Conservation (phyloP, 2,888 invertebrate genomes). For the Trissoscelio sp. region DNA sequence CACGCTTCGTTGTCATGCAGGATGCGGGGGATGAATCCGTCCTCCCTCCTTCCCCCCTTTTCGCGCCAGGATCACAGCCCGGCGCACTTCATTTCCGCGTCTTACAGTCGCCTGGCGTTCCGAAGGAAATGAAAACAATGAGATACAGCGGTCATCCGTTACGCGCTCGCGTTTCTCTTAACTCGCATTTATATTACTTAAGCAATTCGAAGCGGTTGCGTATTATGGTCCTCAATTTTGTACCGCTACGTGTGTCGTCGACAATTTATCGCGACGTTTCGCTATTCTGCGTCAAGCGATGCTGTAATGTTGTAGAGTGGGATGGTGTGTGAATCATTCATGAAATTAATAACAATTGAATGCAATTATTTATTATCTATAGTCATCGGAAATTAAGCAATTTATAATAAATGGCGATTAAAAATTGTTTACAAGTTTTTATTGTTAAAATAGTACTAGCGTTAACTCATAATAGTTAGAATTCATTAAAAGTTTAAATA, state of each 20-base stretch:
- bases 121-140: slow-evolving; percentile 84
- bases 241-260: slow-evolving; percentile 54
- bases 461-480: too few relatives aligned
- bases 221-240: slow-evolving; percentile 66
- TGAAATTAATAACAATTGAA: too few relatives aligned
- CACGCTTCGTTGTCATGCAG: slow-evolving; percentile 80
- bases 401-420: too few relatives aligned
- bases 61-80: slow-evolving; percentile 77
- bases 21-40: slow-evolving; percentile 78
- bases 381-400: too few relatives aligned
- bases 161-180: slow-evolving; percentile 79
- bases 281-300: slow-evolving; percentile 31
- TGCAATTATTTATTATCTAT: too few relatives aligned
- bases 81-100: slow-evolving; percentile 83
- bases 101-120: slow-evolving; percentile 81
- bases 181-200: slow-evolving; percentile 83
- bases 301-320: not conserved
- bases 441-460: too few relatives aligned
- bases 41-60: slow-evolving; percentile 38
- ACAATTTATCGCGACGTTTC: slow-evolving; percentile 52
- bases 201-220: slow-evolving; percentile 71
- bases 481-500: too few relatives aligned
- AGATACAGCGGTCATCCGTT: slow-evolving; percentile 84
- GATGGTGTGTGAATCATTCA: not conserved
- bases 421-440: too few relatives aligned